Percentiles rank a stretch among this genome's conserved stretches.
phyloP scores from a whole-genome alignment of 2,888 invertebrate genomes.

The Lapara coniferarum region DNA sequence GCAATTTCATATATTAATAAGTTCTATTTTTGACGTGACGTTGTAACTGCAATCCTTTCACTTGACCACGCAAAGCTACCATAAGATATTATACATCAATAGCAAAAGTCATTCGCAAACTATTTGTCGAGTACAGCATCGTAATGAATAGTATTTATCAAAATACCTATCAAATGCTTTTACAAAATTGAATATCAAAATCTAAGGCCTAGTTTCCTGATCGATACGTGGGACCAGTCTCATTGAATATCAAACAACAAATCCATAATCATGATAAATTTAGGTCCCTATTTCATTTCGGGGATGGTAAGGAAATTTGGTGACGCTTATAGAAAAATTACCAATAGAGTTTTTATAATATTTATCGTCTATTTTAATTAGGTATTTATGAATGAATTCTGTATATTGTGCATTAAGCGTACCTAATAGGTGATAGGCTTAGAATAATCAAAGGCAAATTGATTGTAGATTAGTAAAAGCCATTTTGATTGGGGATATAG shows the following conservation, averaged over 20 bases:
- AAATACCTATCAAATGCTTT: slow-evolving; percentile 1
- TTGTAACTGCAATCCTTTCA: too few species aligned
- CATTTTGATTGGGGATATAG: slow-evolving; percentile 85
- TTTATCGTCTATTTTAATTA: slow-evolving; percentile 67
- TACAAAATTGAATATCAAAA: slow-evolving; percentile 34
- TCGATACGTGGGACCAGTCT: slow-evolving; percentile 79
- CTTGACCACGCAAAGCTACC: too few species aligned
- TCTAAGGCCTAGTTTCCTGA: slow-evolving; percentile 69
- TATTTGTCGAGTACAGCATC: background rate
- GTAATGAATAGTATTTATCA: background rate
- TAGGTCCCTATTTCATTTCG: slow-evolving; percentile 68
- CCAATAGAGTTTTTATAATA: slow-evolving; percentile 69
- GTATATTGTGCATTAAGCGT: slow-evolving; percentile 78
- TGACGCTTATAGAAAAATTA: slow-evolving; percentile 80
- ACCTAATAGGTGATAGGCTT: slow-evolving; percentile 55
- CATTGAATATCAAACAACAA: slow-evolving; percentile 74
- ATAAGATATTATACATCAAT: background rate
- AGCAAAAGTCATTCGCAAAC: background rate
- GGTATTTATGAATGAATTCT: slow-evolving; percentile 60
- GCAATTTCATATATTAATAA: too few species aligned
- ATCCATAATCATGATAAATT: slow-evolving; percentile 73
- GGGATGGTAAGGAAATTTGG: slow-evolving; percentile 70
- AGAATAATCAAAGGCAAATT: slow-evolving; percentile 42
- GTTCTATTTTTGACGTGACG: too few species aligned
- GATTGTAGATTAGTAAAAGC: slow-evolving; percentile 57